A percentile compares a stretch with the other conserved stretches of the same genome.
phyloP scores from a whole-genome alignment of 2,797 vertebrate genomes.

The Lophotriccus pileatus region DNA sequence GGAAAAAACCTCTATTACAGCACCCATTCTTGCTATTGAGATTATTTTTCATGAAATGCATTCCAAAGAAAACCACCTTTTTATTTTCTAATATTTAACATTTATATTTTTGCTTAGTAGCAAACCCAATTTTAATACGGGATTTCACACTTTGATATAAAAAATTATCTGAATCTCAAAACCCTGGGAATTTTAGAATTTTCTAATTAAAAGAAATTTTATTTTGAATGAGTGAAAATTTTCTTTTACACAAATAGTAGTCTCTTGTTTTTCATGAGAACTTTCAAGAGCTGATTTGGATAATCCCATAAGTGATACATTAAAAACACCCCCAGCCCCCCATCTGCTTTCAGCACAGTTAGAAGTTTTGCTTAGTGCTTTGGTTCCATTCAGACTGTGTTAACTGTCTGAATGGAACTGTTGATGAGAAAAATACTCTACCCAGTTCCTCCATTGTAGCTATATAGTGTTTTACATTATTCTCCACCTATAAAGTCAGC shows the following conservation, averaged over 20 bases:
- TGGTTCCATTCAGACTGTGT: neutral
- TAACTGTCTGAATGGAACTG: neutral
- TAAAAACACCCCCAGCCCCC: neutral
- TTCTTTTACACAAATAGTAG: neutral
- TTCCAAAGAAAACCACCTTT: neutral
- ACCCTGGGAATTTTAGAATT: neutral
- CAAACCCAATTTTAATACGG: neutral
- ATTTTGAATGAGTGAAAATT: neutral
- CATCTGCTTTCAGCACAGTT: neutral
- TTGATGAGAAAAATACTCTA: neutral
- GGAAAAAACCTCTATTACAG: neutral
- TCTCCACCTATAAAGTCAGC: neutral
- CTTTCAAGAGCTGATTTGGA: neutral
- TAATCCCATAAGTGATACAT: neutral
- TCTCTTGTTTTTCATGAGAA: neutral
- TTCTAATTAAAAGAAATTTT: neutral
- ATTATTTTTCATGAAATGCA: neutral
- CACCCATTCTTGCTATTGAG: rapidly evolving
- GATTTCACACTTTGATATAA: neutral
- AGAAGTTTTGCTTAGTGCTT: neutral
- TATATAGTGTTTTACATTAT: neutral
- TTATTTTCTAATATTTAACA: neutral
- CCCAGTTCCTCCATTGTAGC: neutral
- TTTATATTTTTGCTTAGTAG: neutral
- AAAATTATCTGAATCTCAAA: neutral